Conservation (phyloP, 1,140 invertebrate genomes). For the Cepaea nemoralis region DNA sequence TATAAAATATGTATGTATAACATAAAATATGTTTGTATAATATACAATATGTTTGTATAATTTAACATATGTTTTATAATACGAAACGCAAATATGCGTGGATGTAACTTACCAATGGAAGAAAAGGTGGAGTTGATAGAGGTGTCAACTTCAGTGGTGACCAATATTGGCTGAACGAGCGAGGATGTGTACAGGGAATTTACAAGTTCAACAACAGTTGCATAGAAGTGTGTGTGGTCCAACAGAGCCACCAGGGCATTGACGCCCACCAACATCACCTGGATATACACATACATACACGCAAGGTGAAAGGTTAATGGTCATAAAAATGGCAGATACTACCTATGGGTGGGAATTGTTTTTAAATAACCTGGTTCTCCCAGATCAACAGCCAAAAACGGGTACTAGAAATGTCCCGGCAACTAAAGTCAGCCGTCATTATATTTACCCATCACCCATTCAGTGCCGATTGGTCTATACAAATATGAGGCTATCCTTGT, state of each 20-base stretch:
- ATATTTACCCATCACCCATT: too few relatives aligned
- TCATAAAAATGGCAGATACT: too few relatives aligned
- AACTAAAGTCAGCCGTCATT: too few relatives aligned
- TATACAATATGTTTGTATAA: background rate
- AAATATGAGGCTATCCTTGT: too few relatives aligned
- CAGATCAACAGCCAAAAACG: too few relatives aligned
- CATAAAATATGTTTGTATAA: background rate
- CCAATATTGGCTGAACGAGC: constrained; percentile 56
- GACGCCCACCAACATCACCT: constrained; percentile 64
- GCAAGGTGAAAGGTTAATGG: too few relatives aligned
- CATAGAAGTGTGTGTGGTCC: constrained; percentile 67
- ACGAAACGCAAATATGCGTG: background rate
- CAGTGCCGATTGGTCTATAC: too few relatives aligned
- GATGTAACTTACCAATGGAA: constrained; percentile 59
- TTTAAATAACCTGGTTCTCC: too few relatives aligned
- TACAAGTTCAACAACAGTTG: constrained; percentile 60
- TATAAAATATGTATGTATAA: background rate
- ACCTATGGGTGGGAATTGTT: too few relatives aligned
- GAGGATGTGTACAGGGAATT: constrained; percentile 63
- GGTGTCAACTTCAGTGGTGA: constrained; percentile 52
- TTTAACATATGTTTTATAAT: background rate
- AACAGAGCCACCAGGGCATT: constrained; percentile 63
- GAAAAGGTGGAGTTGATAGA: constrained; percentile 58
- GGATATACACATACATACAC: too few relatives aligned
- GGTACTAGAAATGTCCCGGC: too few relatives aligned